Base-by-base conservation (phyloP, 2,797 vertebrate genomes). In the Megalops cyprinoides region DNA sequence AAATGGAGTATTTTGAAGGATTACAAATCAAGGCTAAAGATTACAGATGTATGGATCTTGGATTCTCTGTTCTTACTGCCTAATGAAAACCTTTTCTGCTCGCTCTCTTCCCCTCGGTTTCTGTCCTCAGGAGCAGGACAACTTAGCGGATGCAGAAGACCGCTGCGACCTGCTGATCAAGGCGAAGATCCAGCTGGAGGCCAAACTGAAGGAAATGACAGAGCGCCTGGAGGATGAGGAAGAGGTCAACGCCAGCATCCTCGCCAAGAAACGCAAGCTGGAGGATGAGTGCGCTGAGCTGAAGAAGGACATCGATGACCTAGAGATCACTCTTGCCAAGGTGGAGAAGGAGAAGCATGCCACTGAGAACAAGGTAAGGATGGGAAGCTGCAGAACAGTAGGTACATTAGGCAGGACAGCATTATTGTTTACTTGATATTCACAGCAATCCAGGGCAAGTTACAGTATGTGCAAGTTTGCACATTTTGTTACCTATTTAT, bases 301-400 rank as follows among this genome's bases (percentile, higher is more conserved):
- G 81, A 99, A 98, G 91, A 99, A 97, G 85, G 97, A 99, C 90
- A 97, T 98, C 0, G 97, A 99, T 8, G 97, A 99, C 82, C 90
- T 99, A 56, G 97, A 98, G 91, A 91, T 97, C 87, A 98, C 97
- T 0, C 88, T 98, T 90, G 96, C 96, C 87, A 98, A 98, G 87
- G 95, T 97, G 83, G 97, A 98, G 88, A 97, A 97, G 84, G 97
- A 98, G 90, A 98, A 97, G 84, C 97, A 97, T 1, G 96, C 97
- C 87, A 97, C 94, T 0, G 97, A 98, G 91, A 98, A 98, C 89
- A 98, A 97, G 96, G 97, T 96, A 28, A 87, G 10, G 60, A 65
- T 42, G 34, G 2, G 14, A 44, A 25, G 34, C 7, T 23, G 67
- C 39, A 37, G 76, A 37, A 73, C n/a, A n/a, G n/a, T n/a, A n/a